Evolutionary conservation across 2,797 vertebrate species (phyloP).

Genomic region (Babyrousa celebensis): DNA sequence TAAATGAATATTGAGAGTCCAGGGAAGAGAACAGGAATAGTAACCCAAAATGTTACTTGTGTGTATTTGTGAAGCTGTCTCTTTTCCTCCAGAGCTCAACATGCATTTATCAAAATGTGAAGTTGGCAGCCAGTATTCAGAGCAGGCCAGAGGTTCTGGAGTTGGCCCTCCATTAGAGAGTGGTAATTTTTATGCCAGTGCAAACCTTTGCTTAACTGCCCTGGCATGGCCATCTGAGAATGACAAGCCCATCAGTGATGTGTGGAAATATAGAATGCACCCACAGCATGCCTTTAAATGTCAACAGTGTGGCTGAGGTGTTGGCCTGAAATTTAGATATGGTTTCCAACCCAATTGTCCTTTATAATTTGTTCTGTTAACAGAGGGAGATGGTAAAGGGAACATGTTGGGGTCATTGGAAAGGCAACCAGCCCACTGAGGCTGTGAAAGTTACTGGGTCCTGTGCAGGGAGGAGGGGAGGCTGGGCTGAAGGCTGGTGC

Average conservation of each 20-base stretch:
- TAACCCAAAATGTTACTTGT: background rate
- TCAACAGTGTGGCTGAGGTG: background rate
- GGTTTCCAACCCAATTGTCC: constrained; percentile 54
- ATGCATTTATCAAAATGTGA: constrained; percentile 27
- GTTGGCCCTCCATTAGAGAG: background rate
- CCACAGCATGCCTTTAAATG: constrained; percentile 52
- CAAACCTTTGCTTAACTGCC: constrained; percentile 77
- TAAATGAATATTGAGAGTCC: constrained; percentile 20
- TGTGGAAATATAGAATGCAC: background rate
- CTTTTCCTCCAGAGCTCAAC: background rate
- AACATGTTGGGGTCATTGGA: background rate
- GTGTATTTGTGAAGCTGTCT: background rate
- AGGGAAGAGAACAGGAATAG: background rate
- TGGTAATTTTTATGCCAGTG: constrained; percentile 10
- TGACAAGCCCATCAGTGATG: constrained; percentile 2
- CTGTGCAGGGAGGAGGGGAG: background rate
- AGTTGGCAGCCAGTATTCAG: constrained; percentile 43
- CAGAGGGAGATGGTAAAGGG: constrained; percentile 47
- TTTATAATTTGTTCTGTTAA: constrained; percentile 71
- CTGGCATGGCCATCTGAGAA: constrained; percentile 35
- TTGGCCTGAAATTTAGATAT: constrained; percentile 53
- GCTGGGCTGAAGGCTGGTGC: rapidly evolving
- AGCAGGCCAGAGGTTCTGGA: constrained; percentile 38
- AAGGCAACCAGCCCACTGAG: background rate
- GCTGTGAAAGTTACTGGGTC: background rate